Percentiles rank a stretch among this genome's conserved stretches.
These are phyloP conservation scores for Fistularia commersonii DNA, from an alignment of 2,797 vertebrate species.

Conservation along the genomic window DNA sequence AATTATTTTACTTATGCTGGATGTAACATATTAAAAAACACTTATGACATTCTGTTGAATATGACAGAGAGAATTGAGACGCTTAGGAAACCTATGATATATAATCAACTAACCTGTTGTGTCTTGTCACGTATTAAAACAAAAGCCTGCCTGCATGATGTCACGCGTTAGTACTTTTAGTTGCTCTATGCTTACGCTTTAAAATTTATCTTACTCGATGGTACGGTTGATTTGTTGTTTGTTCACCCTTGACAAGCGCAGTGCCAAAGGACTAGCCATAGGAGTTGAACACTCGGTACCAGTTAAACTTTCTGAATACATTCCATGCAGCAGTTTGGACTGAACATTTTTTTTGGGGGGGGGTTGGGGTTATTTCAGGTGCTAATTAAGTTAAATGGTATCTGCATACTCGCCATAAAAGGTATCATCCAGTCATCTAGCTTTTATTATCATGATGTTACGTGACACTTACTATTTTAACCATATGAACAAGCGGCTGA, in stretches of 20 bases:
- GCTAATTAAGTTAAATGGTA: constrained; percentile 28
- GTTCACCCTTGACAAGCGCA: constrained; percentile 50
- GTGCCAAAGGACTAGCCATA: constrained; percentile 64
- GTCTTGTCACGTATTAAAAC: constrained; percentile 49
- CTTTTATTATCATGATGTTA: constrained; percentile 11
- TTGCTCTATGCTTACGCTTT: constrained; percentile 16
- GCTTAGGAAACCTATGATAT: constrained; percentile 37
- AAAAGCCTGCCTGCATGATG: constrained; percentile 61
- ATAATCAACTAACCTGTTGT: constrained; percentile 59
- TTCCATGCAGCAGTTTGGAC: constrained; percentile 42
- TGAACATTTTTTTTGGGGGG: constrained; percentile 37
- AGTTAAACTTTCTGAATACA: constrained; percentile 37
- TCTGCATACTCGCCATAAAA: constrained; percentile 48
- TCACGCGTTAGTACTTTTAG: constrained; percentile 52
- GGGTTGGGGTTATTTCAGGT: constrained; percentile 17
- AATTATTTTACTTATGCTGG: constrained; percentile 75
- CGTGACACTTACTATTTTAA: constrained; percentile 13
- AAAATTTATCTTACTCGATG: constrained; percentile 38
- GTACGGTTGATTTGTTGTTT: constrained; percentile 46
- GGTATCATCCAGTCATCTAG: constrained; percentile 38
- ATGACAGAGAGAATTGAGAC: constrained; percentile 18
- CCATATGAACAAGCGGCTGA: constrained; percentile 3
- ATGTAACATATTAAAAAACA: constrained; percentile 71
- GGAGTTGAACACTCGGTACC: constrained; percentile 30
- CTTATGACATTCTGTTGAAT: constrained; percentile 48